phyloP scores from a whole-genome alignment of 2,797 vertebrate genomes.

The Propithecus perrieri region DNA sequence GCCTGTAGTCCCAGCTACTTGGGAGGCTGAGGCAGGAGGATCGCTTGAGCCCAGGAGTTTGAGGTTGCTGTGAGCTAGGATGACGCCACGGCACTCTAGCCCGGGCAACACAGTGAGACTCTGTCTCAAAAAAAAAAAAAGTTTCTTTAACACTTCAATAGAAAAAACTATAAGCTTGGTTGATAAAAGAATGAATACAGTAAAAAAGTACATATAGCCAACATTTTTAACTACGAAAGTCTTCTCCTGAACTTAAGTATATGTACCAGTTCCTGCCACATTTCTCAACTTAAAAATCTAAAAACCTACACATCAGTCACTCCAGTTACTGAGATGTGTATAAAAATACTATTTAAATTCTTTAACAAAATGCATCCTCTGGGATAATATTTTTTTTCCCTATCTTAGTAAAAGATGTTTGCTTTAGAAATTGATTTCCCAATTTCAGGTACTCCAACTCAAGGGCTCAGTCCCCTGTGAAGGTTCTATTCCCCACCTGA shows the following conservation, averaged over 20 bases:
- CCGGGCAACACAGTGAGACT: too few species aligned
- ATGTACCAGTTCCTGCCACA: background rate
- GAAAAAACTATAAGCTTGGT: background rate
- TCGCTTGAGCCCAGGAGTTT: too few species aligned
- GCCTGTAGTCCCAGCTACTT: too few species aligned
- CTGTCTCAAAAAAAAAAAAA: too few species aligned
- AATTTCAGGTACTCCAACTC: background rate
- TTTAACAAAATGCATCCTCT: background rate
- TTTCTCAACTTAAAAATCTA: constrained; percentile 8
- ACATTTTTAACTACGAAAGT: background rate
- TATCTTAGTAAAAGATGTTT: background rate
- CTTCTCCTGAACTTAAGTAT: background rate
- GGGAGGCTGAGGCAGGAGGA: too few species aligned
- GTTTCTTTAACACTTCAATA: background rate
- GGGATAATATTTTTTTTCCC: background rate
- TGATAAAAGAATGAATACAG: background rate
- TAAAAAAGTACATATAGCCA: background rate
- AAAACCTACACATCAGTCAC: background rate
- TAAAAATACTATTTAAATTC: constrained; percentile 24
- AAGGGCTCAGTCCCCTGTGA: background rate
- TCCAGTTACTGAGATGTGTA: background rate
- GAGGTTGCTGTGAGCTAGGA: too few species aligned
- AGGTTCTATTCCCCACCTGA: background rate
- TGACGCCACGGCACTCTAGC: too few species aligned
- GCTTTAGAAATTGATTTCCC: constrained; percentile 1